Percentiles rank a stretch among this genome's conserved stretches.
phyloP scores from a whole-genome alignment of 2,797 vertebrate genomes.

The Gambusia yucatana region DNA sequence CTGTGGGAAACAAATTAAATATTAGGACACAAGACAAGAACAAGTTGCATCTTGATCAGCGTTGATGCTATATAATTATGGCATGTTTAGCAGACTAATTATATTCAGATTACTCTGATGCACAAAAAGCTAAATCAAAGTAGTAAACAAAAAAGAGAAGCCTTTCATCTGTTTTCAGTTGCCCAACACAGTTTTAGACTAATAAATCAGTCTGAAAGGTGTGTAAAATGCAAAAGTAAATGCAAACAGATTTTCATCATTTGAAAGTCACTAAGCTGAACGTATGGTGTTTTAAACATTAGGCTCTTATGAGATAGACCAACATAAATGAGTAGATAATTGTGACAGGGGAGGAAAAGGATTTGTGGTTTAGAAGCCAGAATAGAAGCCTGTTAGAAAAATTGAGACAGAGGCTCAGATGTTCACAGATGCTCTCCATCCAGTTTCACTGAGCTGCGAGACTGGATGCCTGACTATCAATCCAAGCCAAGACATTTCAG shows the following conservation, averaged over 20 bases:
- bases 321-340: background rate
- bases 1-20: slow-evolving; percentile 9
- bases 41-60: slow-evolving; percentile 19
- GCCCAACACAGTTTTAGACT: background rate
- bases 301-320: background rate
- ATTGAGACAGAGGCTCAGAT: background rate
- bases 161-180: background rate
- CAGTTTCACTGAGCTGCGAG: background rate
- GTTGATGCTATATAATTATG: slow-evolving; percentile 31
- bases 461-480: background rate
- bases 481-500: background rate
- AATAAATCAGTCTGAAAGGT: background rate
- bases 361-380: background rate
- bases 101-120: slow-evolving; percentile 13
- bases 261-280: background rate
- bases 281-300: background rate
- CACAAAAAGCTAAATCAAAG: slow-evolving; percentile 2
- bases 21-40: slow-evolving; percentile 18
- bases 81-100: background rate
- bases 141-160: background rate
- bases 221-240: background rate
- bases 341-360: background rate
- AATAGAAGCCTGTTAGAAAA: background rate
- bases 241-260: background rate
- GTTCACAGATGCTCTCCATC: background rate